A percentile compares a stretch with the other conserved stretches of the same genome.
Conservation (phyloP, 2,113 vertebrate genomes). For the Andinoacara biseriatus region DNA sequence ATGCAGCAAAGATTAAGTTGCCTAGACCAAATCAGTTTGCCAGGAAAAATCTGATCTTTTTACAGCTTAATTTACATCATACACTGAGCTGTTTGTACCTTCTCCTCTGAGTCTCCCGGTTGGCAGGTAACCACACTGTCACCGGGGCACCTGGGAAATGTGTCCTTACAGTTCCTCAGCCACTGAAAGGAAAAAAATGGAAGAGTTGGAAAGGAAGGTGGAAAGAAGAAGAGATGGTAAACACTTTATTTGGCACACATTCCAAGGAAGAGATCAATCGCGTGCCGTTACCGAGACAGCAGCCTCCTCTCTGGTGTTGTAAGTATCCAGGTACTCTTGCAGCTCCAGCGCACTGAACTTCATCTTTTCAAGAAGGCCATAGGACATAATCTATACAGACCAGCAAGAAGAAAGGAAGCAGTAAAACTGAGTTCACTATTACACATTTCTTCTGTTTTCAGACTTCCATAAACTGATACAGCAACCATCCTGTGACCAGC, state of each 20-base stretch:
- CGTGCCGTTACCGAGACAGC: constrained; percentile 84
- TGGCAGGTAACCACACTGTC: constrained; percentile 88
- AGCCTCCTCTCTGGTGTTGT: constrained; percentile 94
- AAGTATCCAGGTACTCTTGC: constrained; percentile 98
- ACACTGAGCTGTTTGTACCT: constrained; percentile 78
- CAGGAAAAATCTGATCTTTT: background rate
- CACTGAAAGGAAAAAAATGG: constrained; percentile 78
- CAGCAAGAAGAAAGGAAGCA: background rate
- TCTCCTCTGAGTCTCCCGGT: constrained; percentile 96
- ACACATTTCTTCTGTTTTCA: background rate
- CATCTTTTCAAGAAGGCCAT: constrained; percentile 96
- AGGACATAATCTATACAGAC: constrained; percentile 90
- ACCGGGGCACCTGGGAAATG: constrained; percentile 91
- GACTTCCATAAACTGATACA: background rate
- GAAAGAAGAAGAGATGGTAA: background rate
- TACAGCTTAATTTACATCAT: background rate
- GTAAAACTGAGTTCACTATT: background rate
- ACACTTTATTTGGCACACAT: background rate
- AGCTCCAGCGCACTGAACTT: constrained; percentile 98
- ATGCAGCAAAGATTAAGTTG: background rate
- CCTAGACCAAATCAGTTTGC: background rate
- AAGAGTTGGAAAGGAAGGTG: background rate
- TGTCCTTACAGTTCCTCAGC: constrained; percentile 96
- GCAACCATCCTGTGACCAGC: background rate
- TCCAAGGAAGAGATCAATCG: background rate